Evolutionary conservation across 2,888 invertebrate genomes (phyloP), one percentile per base, ranked within the genome.

Genomic region (Artemia sinica): DNA sequence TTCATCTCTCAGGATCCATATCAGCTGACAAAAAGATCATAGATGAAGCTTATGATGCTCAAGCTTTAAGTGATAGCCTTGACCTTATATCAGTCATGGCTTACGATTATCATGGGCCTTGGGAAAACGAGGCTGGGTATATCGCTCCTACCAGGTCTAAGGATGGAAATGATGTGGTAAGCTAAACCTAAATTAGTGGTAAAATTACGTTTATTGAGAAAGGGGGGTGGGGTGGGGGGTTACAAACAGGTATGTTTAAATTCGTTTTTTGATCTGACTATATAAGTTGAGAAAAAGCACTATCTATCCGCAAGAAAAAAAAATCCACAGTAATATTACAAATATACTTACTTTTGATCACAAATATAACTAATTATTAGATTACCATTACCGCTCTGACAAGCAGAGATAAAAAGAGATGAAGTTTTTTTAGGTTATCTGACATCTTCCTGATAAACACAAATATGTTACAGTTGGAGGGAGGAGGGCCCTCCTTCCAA

Each of bases 21-120:
- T 91, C 92, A 0, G 92, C 93, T 0, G 92, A 93, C 76, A 89
- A 89, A 74, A 90, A 91, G 78, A 89, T 93, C 0, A 91, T 94
- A 66, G 87, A 87, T 71, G 83, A 85, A 12, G 91, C 89, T 0
- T 94, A 93, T 75, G 91, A 93, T 73, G 80, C 92, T 41, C 74
- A 76, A 9, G 73, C 73, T 18, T 72, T 80, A 28, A 76, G 76
- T 58, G 72, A 74, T 72, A 74, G 72, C 69, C 84, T 85, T 0
- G 88, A 91, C 74, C 91, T 89, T 76, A 81, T 91, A 76, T 88
- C 89, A 8, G 85, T 90, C 0, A 91, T 91, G 90, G 85, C 86
- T 0, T 91, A 90, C 73, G 91, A 91, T 76, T 91, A 90, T 76
- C 91, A 91, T 73, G 91, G 91, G 0, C 85, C 88, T n/a, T 91